phyloP scores from a whole-genome alignment of 2,888 invertebrate species.

The Cabera pusaria region DNA sequence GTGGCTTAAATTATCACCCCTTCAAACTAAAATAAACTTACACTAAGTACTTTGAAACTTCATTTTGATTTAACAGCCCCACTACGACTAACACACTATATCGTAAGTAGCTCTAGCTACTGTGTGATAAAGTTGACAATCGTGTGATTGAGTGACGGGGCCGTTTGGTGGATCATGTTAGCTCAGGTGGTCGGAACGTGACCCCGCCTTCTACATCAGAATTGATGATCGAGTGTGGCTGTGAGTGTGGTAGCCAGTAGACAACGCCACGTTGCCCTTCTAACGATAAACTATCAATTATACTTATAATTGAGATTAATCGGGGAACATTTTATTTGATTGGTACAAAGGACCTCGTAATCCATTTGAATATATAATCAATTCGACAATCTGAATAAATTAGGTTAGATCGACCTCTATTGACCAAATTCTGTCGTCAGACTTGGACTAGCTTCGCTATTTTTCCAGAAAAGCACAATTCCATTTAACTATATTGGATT shows the following conservation, averaged over 20 bases:
- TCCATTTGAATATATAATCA: no score
- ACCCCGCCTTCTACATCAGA: constrained; percentile 36
- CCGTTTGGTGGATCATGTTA: constrained; percentile 7
- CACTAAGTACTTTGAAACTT: constrained; percentile 12
- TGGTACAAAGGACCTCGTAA: no score
- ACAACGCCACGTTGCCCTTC: no score
- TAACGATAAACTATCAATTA: no score
- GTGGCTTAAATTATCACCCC: constrained; percentile 4
- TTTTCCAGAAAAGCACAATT: no score
- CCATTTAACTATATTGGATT: no score
- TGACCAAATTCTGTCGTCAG: no score
- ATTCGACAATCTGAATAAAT: no score
- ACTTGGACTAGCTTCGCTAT: no score
- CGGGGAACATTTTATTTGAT: no score
- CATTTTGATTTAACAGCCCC: constrained; percentile 2
- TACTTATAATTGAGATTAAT: no score
- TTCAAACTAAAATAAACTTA: constrained; percentile 18
- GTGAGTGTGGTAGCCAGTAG: constrained; percentile 9
- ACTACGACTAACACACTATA: neutral
- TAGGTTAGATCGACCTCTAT: no score
- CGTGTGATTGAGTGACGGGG: neutral
- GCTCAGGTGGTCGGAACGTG: constrained; percentile 24
- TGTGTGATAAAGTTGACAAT: constrained; percentile 1
- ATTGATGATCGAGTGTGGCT: constrained; percentile 35
- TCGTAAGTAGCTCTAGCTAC: neutral